phyloP scores from a whole-genome alignment of 2,113 vertebrate genomes.

The Podilymbus podiceps region DNA sequence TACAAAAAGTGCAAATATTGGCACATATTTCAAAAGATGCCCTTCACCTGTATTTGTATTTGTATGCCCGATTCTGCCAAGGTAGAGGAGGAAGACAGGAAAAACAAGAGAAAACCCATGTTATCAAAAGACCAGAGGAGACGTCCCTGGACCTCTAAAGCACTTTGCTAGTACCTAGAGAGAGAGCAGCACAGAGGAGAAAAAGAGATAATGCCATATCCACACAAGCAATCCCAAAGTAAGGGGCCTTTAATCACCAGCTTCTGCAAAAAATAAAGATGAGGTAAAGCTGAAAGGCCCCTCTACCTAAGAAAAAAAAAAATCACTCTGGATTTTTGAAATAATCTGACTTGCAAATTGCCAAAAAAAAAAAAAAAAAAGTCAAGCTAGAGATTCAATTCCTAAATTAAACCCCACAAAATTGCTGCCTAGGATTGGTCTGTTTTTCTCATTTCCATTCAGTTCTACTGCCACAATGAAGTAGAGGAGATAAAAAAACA shows the following conservation, averaged over 20 bases:
- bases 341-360: slow-evolving; percentile 45
- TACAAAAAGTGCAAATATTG: neutral
- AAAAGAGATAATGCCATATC: neutral
- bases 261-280: neutral
- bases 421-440: neutral
- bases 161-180: neutral
- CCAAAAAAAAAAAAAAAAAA: neutral
- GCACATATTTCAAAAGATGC: neutral
- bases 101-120: neutral
- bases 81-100: neutral
- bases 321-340: neutral
- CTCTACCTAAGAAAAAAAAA: neutral
- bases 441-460: slow-evolving; percentile 23
- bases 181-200: neutral
- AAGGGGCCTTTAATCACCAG: neutral
- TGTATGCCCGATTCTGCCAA: neutral
- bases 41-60: neutral
- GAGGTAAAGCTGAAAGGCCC: neutral
- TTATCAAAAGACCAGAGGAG: neutral
- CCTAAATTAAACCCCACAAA: slow-evolving; percentile 19
- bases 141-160: neutral
- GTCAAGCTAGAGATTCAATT: neutral
- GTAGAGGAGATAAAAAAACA: neutral
- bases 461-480: neutral
- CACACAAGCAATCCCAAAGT: neutral